Conservation (phyloP, 1,140 invertebrate species). For the Calliphora vicina region DNA sequence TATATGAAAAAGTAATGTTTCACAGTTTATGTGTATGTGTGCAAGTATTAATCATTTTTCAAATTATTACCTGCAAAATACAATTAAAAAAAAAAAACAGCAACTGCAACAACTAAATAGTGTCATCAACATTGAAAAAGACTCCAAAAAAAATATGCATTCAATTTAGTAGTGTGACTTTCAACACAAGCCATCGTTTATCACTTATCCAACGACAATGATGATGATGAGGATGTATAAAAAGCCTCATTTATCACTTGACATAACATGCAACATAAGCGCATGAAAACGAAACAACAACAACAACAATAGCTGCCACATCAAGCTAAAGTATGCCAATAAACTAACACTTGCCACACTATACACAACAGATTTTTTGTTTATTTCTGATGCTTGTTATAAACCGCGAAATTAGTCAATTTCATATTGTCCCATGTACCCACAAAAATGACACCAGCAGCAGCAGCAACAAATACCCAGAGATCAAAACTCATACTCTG, state of each 20-base stretch:
- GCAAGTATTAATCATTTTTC: background rate
- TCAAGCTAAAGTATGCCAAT: constrained; percentile 25
- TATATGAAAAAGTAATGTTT: too few relatives aligned
- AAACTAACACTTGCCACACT: constrained; percentile 22
- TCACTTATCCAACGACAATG: constrained; percentile 20
- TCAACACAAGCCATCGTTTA: constrained; percentile 20
- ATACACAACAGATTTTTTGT: background rate
- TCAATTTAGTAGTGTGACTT: background rate
- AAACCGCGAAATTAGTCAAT: constrained; percentile 30
- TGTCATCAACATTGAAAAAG: constrained; percentile 12
- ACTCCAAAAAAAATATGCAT: background rate
- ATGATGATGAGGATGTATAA: constrained; percentile 16
- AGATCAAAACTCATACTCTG: background rate
- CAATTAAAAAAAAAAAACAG: background rate
- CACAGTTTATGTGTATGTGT: too few relatives aligned
- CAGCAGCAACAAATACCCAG: background rate
- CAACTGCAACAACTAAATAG: background rate
- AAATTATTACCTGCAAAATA: constrained; percentile 3
- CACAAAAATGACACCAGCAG: background rate
- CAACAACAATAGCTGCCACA: background rate
- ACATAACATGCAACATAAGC: background rate
- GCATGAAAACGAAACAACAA: background rate
- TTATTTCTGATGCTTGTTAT: background rate
- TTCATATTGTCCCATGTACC: constrained; percentile 16
- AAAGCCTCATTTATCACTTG: constrained; percentile 11